phyloP scores from a whole-genome alignment of 2,113 vertebrate species.

The Chauna torquata region DNA sequence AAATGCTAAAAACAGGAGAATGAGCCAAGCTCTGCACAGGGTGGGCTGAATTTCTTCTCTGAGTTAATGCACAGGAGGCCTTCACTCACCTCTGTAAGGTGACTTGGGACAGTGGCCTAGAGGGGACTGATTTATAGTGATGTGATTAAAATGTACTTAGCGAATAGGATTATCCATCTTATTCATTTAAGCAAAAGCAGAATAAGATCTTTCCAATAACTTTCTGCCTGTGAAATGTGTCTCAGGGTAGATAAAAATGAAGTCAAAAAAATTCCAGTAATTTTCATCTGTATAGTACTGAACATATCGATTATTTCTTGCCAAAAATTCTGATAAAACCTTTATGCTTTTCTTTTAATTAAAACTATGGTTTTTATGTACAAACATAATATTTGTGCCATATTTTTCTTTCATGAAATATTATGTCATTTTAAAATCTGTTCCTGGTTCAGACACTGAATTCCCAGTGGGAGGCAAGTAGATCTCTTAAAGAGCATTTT shows the following conservation, averaged over 20 bases:
- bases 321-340: slow-evolving; percentile 28
- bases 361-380: slow-evolving; percentile 29
- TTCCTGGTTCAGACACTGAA: slow-evolving; percentile 16
- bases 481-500: slow-evolving; percentile 12
- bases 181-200: not conserved
- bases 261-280: not conserved
- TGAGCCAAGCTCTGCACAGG: fast-evolving
- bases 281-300: slow-evolving; percentile 35
- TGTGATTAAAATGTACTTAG: not conserved
- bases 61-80: not conserved
- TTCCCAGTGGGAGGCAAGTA: slow-evolving; percentile 16
- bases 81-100: fast-evolving
- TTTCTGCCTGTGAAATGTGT: not conserved
- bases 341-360: slow-evolving; percentile 60
- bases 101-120: not conserved
- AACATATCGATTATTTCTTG: not conserved
- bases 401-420: slow-evolving; percentile 59
- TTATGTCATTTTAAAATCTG: slow-evolving; percentile 23
- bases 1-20: not conserved
- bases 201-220: not conserved
- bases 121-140: not conserved
- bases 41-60: not conserved
- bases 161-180: fast-evolving
- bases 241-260: not conserved
- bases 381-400: not conserved